Evolutionary conservation across 2,888 invertebrate genomes (phyloP).

Genomic region (Cheilosia vernalis): DNA sequence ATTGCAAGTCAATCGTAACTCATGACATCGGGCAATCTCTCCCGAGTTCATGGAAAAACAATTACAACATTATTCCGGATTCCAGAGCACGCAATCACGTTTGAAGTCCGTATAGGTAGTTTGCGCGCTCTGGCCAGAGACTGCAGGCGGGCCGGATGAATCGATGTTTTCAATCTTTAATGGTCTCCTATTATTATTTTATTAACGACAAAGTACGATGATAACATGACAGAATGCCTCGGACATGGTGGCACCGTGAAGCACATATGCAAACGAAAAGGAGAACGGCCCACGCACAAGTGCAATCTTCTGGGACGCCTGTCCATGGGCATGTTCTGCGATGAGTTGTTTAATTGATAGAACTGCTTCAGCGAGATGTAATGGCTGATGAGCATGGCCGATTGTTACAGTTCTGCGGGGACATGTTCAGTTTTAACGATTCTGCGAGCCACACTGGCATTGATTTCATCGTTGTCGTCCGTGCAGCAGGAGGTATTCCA

Average conservation of each 20-base stretch:
- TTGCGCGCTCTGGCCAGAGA: neutral
- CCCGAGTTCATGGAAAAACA: conserved; percentile 69
- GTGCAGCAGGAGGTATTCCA: conserved; percentile 67
- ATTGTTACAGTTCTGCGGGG: conserved; percentile 57
- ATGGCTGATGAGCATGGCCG: conserved; percentile 45
- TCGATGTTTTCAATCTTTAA: conserved; percentile 70
- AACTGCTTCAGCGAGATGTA: conserved; percentile 58
- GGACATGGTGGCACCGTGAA: conserved; percentile 45
- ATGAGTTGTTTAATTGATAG: conserved; percentile 73
- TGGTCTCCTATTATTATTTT: conserved; percentile 72
- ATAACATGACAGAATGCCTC: conserved; percentile 67
- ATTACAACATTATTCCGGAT: conserved; percentile 70
- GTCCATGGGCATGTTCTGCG: conserved; percentile 60
- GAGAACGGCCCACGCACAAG: conserved; percentile 61
- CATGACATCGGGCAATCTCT: conserved; percentile 66
- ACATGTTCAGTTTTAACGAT: conserved; percentile 60
- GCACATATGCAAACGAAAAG: conserved; percentile 48
- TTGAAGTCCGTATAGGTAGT: conserved; percentile 24
- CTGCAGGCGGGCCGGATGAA: conserved; percentile 49
- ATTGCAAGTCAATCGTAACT: conserved; percentile 65
- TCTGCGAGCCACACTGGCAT: conserved; percentile 10
- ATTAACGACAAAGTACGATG: conserved; percentile 69
- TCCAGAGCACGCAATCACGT: conserved; percentile 52
- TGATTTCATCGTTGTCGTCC: conserved; percentile 16
- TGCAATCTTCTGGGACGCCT: conserved; percentile 42